These are phyloP conservation scores for Polydrusus tereticollis DNA, from an alignment of 2,888 invertebrate species.

Conservation along the genomic window DNA sequence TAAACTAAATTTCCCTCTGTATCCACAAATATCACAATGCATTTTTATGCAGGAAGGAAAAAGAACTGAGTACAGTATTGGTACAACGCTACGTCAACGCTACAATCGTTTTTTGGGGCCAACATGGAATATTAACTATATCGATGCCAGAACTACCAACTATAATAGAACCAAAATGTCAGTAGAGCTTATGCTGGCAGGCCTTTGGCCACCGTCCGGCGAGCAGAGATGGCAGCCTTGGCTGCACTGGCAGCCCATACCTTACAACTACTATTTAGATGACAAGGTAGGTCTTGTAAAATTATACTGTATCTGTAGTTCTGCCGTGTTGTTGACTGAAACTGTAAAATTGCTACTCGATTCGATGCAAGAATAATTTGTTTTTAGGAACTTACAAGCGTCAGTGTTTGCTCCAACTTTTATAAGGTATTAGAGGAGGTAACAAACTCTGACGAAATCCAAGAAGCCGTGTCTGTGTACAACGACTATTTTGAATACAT, in stretches of 20 bases:
- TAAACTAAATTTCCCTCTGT: too few species aligned
- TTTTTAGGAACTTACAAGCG: slow-evolving; percentile 24
- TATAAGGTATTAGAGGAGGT: background rate
- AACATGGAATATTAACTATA: slow-evolving; percentile 70
- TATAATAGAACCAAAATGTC: slow-evolving; percentile 80
- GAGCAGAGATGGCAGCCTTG: slow-evolving; percentile 70
- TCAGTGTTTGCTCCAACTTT: slow-evolving; percentile 12
- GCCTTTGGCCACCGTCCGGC: slow-evolving; percentile 73
- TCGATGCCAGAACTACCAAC: slow-evolving; percentile 72
- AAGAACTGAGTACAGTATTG: slow-evolving; percentile 73
- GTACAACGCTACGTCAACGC: slow-evolving; percentile 72
- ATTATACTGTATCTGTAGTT: too few species aligned
- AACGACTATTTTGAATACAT: slow-evolving; percentile 20
- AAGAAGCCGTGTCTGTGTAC: slow-evolving; percentile 25
- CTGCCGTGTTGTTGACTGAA: too few species aligned
- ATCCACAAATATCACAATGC: too few species aligned
- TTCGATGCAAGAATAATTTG: too few species aligned
- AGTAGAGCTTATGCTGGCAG: slow-evolving; percentile 75
- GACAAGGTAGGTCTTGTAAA: slow-evolving; percentile 38
- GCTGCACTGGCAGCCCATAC: slow-evolving; percentile 55
- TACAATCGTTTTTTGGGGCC: slow-evolving; percentile 73
- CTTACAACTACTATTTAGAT: slow-evolving; percentile 45
- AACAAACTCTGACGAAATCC: slow-evolving; percentile 25
- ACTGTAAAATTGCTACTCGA: too few species aligned
- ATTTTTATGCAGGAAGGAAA: slow-evolving; percentile 67